Evolutionary conservation across 2,888 invertebrate species (phyloP), one percentile per base, ranked within the genome.

Genomic region (Pardosa pseudoannulata): DNA sequence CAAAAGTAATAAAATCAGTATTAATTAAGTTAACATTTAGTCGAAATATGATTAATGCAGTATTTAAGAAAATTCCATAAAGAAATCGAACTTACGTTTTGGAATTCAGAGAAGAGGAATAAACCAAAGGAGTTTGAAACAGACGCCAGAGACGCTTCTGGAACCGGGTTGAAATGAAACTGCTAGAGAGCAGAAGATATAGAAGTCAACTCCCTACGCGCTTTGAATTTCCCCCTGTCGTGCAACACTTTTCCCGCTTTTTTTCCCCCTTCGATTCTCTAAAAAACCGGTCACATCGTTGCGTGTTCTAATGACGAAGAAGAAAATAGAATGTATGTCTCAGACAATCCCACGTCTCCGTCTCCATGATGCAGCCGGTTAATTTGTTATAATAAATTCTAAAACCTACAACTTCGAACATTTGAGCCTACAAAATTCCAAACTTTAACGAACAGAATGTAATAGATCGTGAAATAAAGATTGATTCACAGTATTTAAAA

Each of bases 141-240:
- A 46, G 23, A 23, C 56, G 11, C 56, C 16, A 23, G 5, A 23
- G 23, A 56, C 56, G 23, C 56, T 56, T 23, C 56, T 56, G 2
- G 5, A 23, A 23, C 56, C 23, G 3, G 23, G 23, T 56, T 23
- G 19, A 56, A 56, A 16, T 5, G 56, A 56, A 56, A 56, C 19
- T 46, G 5, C 56, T 19, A 3, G 1, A 6, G 19, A 5, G n/a
- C 46, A 23, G 3, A 56, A 56, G 16, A 56, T 56, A 56, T 56
- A 56, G 56, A 56, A n/a, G 56, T 56, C 56, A 23, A 6, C 82
- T 83, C 82, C 82, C 82, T 83, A 83, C 82, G 82, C 82, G 76
- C 29, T 76, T 67, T n/a, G 0, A 36, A 50, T 76, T 76, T 76
- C 71, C 76, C 76, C 82, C 76, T 72, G 23, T 70, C 46, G 27